Base-by-base conservation (phyloP, 2,888 invertebrate species). In the Dysmachus trigonus region DNA sequence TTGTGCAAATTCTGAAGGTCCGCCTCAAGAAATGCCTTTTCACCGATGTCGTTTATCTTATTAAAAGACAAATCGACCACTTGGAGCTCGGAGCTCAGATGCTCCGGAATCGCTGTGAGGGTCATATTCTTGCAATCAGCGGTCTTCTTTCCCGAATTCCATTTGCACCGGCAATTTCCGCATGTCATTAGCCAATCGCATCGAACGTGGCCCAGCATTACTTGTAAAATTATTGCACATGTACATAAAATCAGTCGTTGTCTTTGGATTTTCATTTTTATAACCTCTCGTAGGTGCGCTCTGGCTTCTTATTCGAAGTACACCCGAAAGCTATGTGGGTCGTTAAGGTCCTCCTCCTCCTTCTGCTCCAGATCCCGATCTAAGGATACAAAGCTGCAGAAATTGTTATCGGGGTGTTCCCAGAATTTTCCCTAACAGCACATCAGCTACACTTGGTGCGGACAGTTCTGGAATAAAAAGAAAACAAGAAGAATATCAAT, bases 101-200 rank as follows among this genome's bases (percentile, higher is more conserved):
- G 94, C 88, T 93, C 93, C 0, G 97, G 97, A 88, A 98, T 94
- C 15, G 94, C 92, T 85, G 93, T 93, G 77, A 96, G 93, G 18
- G 94, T 93, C n/a, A 94, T 93, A 86, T 94, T 93, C 33, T 94
- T 94, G 91, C 98, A 98, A 88, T 96, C 96, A 0, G 97, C 97
- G 38, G 95, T 95, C 90, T 96, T 97, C 91, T 95, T 96, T 8
- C 97, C 97, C 86, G 95, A 95, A 71, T 95, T 95, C 97, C 97
- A 97, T 89, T 95, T 95, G 91, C 97, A 97, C 90, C 95, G 94
- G 93, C 97, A 97, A 35, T 90, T 89, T 47, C 91, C 91, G 79
- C 91, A 91, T 79, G 91, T 90, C 89, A 90, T 89, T 47, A 91
- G 89, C 91, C 91, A 92, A 87, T 92, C 91, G 53, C 89, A 89